Conservation (phyloP, 2,113 vertebrate genomes). For the Austrofundulus limnaeus region DNA sequence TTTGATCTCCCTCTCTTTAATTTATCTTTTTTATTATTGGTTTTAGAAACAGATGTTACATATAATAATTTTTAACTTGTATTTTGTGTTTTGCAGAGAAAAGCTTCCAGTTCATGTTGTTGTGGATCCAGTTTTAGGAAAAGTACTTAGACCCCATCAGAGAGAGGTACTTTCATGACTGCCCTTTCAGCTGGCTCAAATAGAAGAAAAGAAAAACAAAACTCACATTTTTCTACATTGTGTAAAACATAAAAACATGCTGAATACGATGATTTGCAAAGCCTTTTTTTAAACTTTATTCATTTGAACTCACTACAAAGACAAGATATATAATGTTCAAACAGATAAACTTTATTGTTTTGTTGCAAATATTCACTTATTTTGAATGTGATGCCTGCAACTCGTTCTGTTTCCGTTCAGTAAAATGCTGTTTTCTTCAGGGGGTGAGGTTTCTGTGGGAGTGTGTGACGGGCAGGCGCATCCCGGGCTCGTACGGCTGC, state of each 20-base stretch:
- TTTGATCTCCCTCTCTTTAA: too few species aligned
- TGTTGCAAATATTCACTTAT: too few species aligned
- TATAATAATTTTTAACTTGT: background rate
- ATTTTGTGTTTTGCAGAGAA: conserved; percentile 74
- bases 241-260: too few species aligned
- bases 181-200: background rate
- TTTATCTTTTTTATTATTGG: too few species aligned
- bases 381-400: too few species aligned
- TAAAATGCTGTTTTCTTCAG: conserved; percentile 76
- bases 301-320: too few species aligned
- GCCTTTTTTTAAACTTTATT: too few species aligned
- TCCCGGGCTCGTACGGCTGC: conserved; percentile 87
- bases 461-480: conserved; percentile 90
- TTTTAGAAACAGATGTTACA: too few species aligned
- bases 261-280: too few species aligned
- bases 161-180: conserved; percentile 84
- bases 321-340: too few species aligned
- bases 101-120: conserved; percentile 94
- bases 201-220: background rate
- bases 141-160: conserved; percentile 93
- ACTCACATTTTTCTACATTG: background rate
- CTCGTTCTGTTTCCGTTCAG: too few species aligned
- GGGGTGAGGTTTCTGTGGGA: conserved; percentile 98
- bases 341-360: too few species aligned
- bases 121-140: conserved; percentile 92